These are phyloP conservation scores for Caenorhabditis brenneri DNA, from an alignment of 1,140 invertebrate species.

Conservation along the genomic window DNA sequence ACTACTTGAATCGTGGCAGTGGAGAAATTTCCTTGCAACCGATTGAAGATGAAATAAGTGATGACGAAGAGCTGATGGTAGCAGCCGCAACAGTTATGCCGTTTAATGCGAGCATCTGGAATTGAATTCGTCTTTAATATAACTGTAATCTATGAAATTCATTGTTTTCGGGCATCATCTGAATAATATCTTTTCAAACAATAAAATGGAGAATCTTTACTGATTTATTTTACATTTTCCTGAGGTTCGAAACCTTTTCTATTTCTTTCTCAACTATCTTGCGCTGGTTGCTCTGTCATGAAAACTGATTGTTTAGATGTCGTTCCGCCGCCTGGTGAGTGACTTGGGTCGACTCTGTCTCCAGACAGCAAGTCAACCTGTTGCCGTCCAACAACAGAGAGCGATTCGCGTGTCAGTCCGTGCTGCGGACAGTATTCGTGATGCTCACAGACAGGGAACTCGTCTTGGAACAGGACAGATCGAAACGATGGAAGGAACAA, in stretches of 20 bases:
- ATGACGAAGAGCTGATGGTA: background rate
- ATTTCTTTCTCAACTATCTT: background rate
- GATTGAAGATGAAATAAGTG: constrained; percentile 19
- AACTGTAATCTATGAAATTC: no score
- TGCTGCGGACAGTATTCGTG: constrained; percentile 38
- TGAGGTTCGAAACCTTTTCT: no score
- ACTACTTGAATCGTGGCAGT: background rate
- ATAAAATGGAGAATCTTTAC: background rate
- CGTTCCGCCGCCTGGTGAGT: constrained; percentile 7
- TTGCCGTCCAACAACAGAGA: background rate
- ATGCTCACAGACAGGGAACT: constrained; percentile 48
- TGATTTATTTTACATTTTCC: background rate
- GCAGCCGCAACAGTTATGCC: background rate
- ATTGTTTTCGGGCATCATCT: no score
- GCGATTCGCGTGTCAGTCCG: background rate
- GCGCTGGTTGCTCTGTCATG: background rate
- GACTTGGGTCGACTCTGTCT: constrained; percentile 29
- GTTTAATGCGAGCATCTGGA: constrained; percentile 9
- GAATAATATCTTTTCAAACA: no score
- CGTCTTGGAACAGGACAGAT: background rate
- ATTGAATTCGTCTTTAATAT: background rate
- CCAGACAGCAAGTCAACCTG: background rate
- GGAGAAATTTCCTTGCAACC: constrained; percentile 9
- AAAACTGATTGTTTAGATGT: constrained; percentile 7
- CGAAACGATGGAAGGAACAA: constrained; percentile 50